Conservation (phyloP, 2,797 vertebrate genomes). For the Clamator glandarius region DNA sequence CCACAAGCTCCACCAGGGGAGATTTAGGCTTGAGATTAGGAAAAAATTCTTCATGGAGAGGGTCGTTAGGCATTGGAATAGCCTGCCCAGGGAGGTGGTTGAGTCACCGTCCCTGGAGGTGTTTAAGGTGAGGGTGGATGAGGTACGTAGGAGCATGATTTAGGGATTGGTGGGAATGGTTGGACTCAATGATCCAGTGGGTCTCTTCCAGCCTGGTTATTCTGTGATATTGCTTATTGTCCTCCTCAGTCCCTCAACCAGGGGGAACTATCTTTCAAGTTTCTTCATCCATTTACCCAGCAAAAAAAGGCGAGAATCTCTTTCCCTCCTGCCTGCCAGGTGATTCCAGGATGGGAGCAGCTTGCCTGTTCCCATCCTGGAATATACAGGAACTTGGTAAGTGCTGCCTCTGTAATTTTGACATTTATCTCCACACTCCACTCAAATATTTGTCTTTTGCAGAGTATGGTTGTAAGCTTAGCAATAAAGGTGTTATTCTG, state of each 20-base stretch:
- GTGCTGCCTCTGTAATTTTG: not conserved
- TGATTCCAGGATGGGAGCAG: not conserved
- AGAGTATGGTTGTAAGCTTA: not conserved
- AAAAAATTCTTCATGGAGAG: too few species aligned
- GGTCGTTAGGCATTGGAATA: too few species aligned
- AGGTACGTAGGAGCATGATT: too few species aligned
- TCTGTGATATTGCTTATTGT: too few species aligned
- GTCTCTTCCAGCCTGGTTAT: too few species aligned
- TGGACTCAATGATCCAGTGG: too few species aligned
- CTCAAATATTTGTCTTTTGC: not conserved
- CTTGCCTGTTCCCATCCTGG: not conserved
- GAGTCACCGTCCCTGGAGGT: too few species aligned
- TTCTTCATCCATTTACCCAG: not conserved
- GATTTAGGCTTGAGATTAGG: too few species aligned
- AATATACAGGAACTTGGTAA: not conserved
- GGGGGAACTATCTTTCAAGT: not conserved
- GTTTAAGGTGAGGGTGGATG: too few species aligned
- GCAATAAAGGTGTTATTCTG: not conserved
- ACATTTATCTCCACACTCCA: not conserved
- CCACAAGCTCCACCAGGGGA: too few species aligned
- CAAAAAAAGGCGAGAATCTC: not conserved
- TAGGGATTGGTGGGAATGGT: too few species aligned
- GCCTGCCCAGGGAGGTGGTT: too few species aligned
- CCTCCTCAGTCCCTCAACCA: not conserved
- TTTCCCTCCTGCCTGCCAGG: not conserved